Evolutionary conservation across 1,140 invertebrate genomes (phyloP), one percentile per base, ranked within the genome.

Genomic region (Drosophila bipectinata): DNA sequence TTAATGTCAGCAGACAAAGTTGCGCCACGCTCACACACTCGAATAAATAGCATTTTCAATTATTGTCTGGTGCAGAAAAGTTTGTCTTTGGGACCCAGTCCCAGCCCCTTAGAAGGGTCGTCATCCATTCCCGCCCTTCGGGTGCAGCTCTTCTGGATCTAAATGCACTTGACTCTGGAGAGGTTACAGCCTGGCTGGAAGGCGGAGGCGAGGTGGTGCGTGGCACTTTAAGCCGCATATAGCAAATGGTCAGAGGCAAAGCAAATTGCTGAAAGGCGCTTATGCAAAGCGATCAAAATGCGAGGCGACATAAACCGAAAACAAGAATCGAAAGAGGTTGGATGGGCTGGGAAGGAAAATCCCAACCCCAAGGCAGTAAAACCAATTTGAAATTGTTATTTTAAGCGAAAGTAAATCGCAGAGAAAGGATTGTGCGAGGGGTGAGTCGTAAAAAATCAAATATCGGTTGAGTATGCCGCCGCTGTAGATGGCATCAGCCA

Each of bases 331-430:
- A 37, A 37, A 12, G 34, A 37, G 34, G 32, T 32, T 32, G 32
- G 8, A 32, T 32, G 32, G 61, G 32, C n/a, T 51, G 32, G n/a
- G 15, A 55, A 49, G 53, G 64, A 63, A 82, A 85, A 76, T 87
- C 80, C 81, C 78, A 73, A 66, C 83, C 83, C 69, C 49, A 52
- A 79, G 79, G 83, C 79, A 83, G 87, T 88, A 88, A 88, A 88
- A 89, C 80, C 84, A 87, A 88, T 88, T 88, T 89, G 76, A 88
- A 88, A 88, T 88, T 88, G 83, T 88, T 88, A 88, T 88, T 88
- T 89, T 89, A 88, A 89, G 72, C 76, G 83, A 79, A 78, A 68
- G 77, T 67, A 73, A 77, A 64, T 73, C 74, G 73, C 48, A 24
- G 61, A 48, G 24, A 80, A 61, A 76, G 55, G 47, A 51, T 64